Conservation (phyloP, 2,888 invertebrate species). For the Neoaliturus tenellus region DNA sequence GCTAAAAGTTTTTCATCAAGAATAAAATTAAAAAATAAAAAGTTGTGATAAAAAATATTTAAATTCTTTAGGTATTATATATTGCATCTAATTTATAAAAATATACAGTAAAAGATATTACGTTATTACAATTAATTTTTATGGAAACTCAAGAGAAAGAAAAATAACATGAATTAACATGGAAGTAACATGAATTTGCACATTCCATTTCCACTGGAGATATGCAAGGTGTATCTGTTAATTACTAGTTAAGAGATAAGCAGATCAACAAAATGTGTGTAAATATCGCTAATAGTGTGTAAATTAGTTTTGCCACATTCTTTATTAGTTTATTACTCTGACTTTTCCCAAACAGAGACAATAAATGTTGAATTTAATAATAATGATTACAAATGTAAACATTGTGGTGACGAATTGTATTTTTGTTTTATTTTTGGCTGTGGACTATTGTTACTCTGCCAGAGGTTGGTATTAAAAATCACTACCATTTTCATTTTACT, state of each 20-base stretch:
- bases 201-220: too few species aligned
- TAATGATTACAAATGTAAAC: background rate
- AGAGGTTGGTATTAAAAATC: background rate
- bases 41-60: too few species aligned
- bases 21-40: too few species aligned
- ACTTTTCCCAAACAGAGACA: background rate
- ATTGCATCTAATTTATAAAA: too few species aligned
- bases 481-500: too few species aligned
- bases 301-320: background rate
- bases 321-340: background rate
- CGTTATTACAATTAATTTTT: too few species aligned
- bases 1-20: too few species aligned
- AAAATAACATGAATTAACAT: too few species aligned
- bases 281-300: background rate
- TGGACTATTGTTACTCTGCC: background rate
- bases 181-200: too few species aligned
- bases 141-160: too few species aligned
- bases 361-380: background rate
- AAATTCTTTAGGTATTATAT: too few species aligned
- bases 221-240: background rate
- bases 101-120: too few species aligned
- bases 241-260: background rate
- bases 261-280: background rate
- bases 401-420: background rate
- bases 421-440: background rate